These are phyloP conservation scores for Benthosema pterotum DNA, from an alignment of 2,797 vertebrate genomes.

Conservation along the genomic window DNA sequence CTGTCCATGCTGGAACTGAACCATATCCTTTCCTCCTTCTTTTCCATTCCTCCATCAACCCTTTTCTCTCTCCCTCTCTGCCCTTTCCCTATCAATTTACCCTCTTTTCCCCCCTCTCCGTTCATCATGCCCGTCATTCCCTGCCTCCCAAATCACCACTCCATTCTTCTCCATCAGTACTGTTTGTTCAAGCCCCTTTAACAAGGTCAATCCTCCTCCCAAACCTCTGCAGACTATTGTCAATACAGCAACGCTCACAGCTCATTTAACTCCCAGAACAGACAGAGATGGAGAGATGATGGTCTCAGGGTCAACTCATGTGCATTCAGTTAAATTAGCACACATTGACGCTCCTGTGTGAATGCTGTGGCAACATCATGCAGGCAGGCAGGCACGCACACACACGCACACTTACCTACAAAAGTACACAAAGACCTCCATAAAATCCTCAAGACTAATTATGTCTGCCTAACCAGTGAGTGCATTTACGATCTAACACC, in stretches of 20 bases:
- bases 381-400: background rate
- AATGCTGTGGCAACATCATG: slow-evolving; percentile 46
- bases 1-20: background rate
- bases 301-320: too few species aligned
- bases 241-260: slow-evolving; percentile 24
- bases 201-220: slow-evolving; percentile 60
- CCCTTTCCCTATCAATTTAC: background rate
- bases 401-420: slow-evolving; percentile 1
- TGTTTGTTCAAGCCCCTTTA: slow-evolving; percentile 70
- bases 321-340: too few species aligned
- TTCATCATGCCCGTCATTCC: slow-evolving; percentile 10
- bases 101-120: background rate
- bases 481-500: too few species aligned
- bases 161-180: slow-evolving; percentile 44
- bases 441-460: too few species aligned
- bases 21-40: slow-evolving; percentile 12
- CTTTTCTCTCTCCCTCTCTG: slow-evolving; percentile 3
- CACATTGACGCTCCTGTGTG: background rate
- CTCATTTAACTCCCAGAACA: too few species aligned
- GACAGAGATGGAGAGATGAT: too few species aligned
- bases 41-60: background rate
- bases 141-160: background rate
- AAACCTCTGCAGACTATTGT: slow-evolving; percentile 65
- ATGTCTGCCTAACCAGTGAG: too few species aligned
- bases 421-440: too few species aligned